phyloP scores from a whole-genome alignment of 35 echinoderm and acorn worm genomes.

The Nesometra sesokonis region DNA sequence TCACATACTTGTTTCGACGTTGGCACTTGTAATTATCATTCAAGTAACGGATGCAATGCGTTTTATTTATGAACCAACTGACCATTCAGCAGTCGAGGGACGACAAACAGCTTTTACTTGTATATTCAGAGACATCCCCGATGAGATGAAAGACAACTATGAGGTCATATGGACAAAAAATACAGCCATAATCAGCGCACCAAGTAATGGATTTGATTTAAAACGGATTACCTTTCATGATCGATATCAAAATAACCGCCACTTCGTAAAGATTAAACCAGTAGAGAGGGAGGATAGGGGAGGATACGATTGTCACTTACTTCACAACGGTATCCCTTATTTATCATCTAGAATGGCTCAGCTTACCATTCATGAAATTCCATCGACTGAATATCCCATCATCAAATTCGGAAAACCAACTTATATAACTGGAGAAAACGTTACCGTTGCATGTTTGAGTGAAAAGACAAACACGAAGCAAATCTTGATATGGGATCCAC shows the following conservation, averaged over 20 bases:
- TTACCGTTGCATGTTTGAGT: background rate
- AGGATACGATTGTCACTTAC: background rate
- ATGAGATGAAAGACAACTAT: background rate
- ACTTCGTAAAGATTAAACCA: background rate
- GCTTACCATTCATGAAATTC: background rate
- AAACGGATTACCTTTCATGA: background rate
- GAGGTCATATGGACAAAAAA: background rate
- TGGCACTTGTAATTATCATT: too few relatives aligned
- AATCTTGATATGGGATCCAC: background rate
- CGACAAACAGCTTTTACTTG: background rate
- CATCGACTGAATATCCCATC: background rate
- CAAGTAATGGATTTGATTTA: background rate
- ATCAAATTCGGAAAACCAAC: background rate
- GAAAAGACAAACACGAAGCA: background rate
- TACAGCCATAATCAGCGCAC: background rate
- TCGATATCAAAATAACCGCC: background rate
- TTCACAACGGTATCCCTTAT: too few relatives aligned
- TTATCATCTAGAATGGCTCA: background rate
- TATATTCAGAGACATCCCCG: background rate
- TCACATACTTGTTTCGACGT: too few relatives aligned
- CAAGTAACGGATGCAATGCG: background rate
- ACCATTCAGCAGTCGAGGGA: background rate
- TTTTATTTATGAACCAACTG: background rate
- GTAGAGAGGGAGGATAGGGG: background rate
- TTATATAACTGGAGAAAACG: background rate